Evolutionary conservation across 2,113 vertebrate genomes (phyloP), one percentile per base, ranked within the genome.

Genomic region (Opisthocomus hoazin): DNA sequence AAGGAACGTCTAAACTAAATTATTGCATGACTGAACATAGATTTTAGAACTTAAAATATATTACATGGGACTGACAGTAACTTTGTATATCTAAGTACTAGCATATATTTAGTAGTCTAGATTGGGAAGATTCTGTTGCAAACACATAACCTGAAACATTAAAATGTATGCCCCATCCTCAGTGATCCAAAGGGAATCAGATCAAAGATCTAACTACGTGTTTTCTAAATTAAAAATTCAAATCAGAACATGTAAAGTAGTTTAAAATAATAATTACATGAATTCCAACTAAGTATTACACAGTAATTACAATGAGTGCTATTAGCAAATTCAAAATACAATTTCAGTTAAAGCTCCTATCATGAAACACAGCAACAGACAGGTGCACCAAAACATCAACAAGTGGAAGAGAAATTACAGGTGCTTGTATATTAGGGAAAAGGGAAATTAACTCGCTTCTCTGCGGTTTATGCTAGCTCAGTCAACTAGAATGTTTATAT

Each of bases 251-350:
- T 91, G 96, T 94, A 93, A 96, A 96, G 95, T 50, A 88, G 95
- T 96, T 97, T 97, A 97, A 97, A 98, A 97, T 97, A 97, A 98
- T 98, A 98, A 98, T 98, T 97, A 97, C 94, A 97, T 41, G 93
- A 96, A 93, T 97, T 93, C 94, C 94, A 75, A 65, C 97, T 97
- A 97, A n/a, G 80, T 85, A 89, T 90, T 94, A 95, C 80, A 57
- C 65, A 30, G 89, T 97, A 97, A 98, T 98, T 97, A 97, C 94
- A 97, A 94, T 63, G 94, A 98, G 97, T 97, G 94, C 91, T 96
- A 97, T 92, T 71, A 93, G 96, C 84, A 97, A 94, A 96, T 93
- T 94, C 92, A 46, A 96, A 97, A 91, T 34, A 94, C 70, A 77
- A 50, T 80, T 71, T 93, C 32, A 87, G 94, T 65, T 94, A 84